phyloP scores from a whole-genome alignment of 2,113 vertebrate species.

The Microcebus murinus region DNA sequence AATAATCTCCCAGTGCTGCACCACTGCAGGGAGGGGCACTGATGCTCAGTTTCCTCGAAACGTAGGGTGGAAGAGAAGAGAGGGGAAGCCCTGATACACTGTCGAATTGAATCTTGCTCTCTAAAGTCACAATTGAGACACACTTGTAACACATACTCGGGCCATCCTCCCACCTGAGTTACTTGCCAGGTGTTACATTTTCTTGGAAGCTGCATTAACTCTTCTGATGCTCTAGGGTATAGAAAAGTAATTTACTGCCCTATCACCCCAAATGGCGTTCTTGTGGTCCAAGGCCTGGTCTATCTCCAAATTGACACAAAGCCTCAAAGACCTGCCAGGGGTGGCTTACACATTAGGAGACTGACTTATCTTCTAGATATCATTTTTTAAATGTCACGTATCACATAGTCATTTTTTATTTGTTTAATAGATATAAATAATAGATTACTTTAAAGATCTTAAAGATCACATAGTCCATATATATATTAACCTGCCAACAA shows the following conservation, averaged over 20 bases:
- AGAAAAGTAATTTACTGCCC: slow-evolving; percentile 48
- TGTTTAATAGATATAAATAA: slow-evolving; percentile 48
- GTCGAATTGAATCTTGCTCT: not conserved
- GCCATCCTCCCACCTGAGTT: not conserved
- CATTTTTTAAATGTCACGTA: slow-evolving; percentile 26
- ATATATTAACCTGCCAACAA: not conserved
- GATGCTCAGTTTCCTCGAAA: not conserved
- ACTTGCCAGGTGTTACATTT: slow-evolving; percentile 17
- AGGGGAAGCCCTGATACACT: not conserved
- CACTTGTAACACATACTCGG: slow-evolving; percentile 15
- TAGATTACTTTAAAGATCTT: slow-evolving; percentile 40
- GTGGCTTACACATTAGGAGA: not conserved
- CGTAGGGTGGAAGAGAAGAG: not conserved
- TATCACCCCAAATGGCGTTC: not conserved
- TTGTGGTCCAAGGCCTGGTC: slow-evolving; percentile 26
- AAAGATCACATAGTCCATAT: not conserved
- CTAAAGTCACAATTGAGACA: slow-evolving; percentile 36
- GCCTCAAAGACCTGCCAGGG: not conserved
- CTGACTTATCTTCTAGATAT: slow-evolving; percentile 4
- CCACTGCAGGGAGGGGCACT: not conserved
- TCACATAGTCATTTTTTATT: slow-evolving; percentile 29
- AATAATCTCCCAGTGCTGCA: not conserved
- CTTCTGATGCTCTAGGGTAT: not conserved
- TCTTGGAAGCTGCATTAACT: slow-evolving; percentile 45
- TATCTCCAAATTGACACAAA: slow-evolving; percentile 19